Evolutionary conservation across 2,888 invertebrate species (phyloP).

Genomic region (Gisinianus flammeolus): DNA sequence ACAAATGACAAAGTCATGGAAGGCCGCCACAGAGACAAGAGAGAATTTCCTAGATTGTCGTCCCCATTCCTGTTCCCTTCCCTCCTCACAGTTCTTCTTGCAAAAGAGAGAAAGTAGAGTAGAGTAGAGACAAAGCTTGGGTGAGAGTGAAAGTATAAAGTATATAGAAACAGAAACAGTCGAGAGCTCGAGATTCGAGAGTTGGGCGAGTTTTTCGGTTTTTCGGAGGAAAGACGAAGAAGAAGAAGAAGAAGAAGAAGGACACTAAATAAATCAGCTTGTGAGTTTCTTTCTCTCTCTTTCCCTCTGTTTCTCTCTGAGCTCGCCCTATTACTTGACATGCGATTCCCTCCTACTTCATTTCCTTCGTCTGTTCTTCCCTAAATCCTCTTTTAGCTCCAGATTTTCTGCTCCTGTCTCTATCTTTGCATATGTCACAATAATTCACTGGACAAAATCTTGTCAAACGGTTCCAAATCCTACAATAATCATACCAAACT

Average conservation of each 20-base stretch:
- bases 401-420: constrained; percentile 18
- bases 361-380: constrained; percentile 11
- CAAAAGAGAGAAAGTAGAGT: neutral
- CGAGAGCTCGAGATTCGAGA: neutral
- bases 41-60: neutral
- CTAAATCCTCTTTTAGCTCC: constrained; percentile 16
- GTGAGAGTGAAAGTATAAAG: constrained; percentile 2
- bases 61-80: neutral
- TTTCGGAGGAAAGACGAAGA: neutral
- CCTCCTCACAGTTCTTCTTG: neutral
- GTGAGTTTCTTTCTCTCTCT: constrained; percentile 1
- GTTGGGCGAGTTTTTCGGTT: neutral
- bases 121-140: neutral
- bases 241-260: constrained; percentile 9
- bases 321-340: constrained; percentile 11
- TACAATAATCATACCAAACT: constrained; percentile 3
- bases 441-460: constrained; percentile 31
- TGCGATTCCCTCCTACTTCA: constrained; percentile 21
- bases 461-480: constrained; percentile 21
- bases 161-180: neutral
- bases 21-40: constrained; percentile 21
- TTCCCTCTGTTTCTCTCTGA: neutral
- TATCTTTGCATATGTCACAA: constrained; percentile 28
- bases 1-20: constrained; percentile 23
- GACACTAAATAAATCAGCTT: constrained; percentile 28